phyloP scores from a whole-genome alignment of 2,797 vertebrate genomes.

The Spatula clypeata region DNA sequence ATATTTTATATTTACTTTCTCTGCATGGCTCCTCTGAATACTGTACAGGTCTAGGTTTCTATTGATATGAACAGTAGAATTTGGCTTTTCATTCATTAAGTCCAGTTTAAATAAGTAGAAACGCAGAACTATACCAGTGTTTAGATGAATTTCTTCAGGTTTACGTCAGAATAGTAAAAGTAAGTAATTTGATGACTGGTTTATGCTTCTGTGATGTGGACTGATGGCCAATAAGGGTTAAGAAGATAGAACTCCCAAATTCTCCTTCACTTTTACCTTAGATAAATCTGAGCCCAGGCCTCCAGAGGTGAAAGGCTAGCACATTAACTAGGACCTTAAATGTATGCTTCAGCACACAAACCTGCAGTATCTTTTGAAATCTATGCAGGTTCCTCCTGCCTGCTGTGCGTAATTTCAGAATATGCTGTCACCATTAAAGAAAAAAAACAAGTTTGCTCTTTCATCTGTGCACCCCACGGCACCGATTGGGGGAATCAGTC shows the following conservation, averaged over 20 bases:
- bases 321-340: constrained; percentile 76
- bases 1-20: background rate
- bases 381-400: constrained; percentile 82
- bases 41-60: background rate
- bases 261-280: constrained; percentile 65
- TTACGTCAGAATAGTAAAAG: background rate
- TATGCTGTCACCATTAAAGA: constrained; percentile 78
- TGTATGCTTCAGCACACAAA: constrained; percentile 79
- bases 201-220: background rate
- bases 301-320: constrained; percentile 77
- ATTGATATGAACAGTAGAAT: background rate
- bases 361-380: constrained; percentile 85
- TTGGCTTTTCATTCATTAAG: constrained; percentile 2
- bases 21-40: background rate
- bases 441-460: constrained; percentile 78
- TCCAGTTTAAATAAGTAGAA: background rate
- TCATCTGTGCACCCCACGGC: constrained; percentile 78
- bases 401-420: constrained; percentile 84
- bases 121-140: background rate
- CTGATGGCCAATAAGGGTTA: constrained; percentile 62
- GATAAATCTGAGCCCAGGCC: constrained; percentile 67
- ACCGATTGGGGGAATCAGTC: constrained; percentile 77
- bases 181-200: background rate
- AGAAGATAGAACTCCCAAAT: constrained; percentile 50
- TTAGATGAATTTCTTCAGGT: background rate